Evolutionary conservation across 1,140 invertebrate genomes (phyloP).

Genomic region (Papilio aristodemus): DNA sequence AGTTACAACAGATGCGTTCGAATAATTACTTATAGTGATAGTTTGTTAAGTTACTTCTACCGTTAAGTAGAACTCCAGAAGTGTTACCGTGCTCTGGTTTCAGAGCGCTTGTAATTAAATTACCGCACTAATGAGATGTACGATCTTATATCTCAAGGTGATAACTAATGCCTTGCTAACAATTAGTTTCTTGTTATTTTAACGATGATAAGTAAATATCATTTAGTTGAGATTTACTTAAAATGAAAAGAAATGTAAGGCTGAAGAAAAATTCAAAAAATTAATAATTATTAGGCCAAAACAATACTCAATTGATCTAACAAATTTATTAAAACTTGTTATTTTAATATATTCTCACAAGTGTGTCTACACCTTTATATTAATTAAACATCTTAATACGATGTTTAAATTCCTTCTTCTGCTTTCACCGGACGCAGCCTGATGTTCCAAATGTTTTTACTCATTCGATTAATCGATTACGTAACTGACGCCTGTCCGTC

Average conservation of each 20-base stretch:
- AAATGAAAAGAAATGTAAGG: too few relatives aligned
- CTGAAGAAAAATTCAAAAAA: too few relatives aligned
- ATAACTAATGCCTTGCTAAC: background rate
- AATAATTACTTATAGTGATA: background rate
- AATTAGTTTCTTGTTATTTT: too few relatives aligned
- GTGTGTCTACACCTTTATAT: background rate
- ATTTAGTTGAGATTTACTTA: too few relatives aligned
- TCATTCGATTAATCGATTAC: constrained; percentile 42
- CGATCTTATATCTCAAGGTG: background rate
- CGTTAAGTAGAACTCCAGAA: background rate
- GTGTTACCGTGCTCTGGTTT: background rate
- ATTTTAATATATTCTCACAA: background rate
- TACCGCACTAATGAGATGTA: background rate
- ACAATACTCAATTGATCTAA: too few relatives aligned
- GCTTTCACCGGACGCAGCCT: constrained; percentile 24
- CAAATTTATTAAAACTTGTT: too few relatives aligned
- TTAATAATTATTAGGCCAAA: too few relatives aligned
- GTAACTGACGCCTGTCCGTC: constrained; percentile 20
- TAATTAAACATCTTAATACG: background rate
- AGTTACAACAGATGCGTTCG: background rate
- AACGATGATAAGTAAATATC: too few relatives aligned
- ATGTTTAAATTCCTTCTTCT: constrained; percentile 16
- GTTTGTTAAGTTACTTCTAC: background rate
- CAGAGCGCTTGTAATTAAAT: constrained; percentile 13
- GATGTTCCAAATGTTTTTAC: constrained; percentile 41